Evolutionary conservation across 1,140 invertebrate species (phyloP), one percentile per base, ranked within the genome.

Genomic region (Heliothis virescens): DNA sequence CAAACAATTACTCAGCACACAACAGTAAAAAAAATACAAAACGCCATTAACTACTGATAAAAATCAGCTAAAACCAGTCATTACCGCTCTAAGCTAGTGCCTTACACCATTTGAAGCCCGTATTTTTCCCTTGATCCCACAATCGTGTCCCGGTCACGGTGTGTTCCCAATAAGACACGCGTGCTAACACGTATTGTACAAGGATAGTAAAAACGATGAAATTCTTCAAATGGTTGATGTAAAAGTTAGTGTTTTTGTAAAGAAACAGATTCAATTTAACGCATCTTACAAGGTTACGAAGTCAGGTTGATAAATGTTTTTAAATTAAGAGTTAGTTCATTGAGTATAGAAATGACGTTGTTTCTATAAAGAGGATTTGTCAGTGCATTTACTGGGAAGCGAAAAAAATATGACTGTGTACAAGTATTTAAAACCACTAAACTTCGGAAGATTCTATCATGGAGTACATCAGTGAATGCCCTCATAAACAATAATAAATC

Each of bases 131-230:
- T 34, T 34, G 34, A 59, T 73, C 71, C 52, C 52, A 18, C 16
- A 3, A 21, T 18, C 63, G 71, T 47, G 71, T 55, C 52, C 55
- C 52, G 52, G 71, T 73, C 53, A 73, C 71, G 71, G 50, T 73
- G 48, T 59, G 48, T 69, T 69, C 47, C 48, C 65, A 69, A 52
- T 69, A 5, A 48, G 62, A 65, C 62, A 65, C 62, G 48, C 65
- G 41, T 52, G 71, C 71, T 73, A 59, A 59, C 71, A 73, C 71
- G 71, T 73, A 59, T 59, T 41, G 52, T 69, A 15, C 47, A 62
- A 69, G 21, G 0, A 52, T 50, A 52, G 18, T 52, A 18, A 21
- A 48, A 65, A 65, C 62, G 34, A 65, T 65, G 1, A 65, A 65
- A 65, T 65, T 65, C 62, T 65, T 65, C 10, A 48, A n/a, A 47